phyloP scores from a whole-genome alignment of 2,113 vertebrate genomes.

The Sylvia atricapilla region DNA sequence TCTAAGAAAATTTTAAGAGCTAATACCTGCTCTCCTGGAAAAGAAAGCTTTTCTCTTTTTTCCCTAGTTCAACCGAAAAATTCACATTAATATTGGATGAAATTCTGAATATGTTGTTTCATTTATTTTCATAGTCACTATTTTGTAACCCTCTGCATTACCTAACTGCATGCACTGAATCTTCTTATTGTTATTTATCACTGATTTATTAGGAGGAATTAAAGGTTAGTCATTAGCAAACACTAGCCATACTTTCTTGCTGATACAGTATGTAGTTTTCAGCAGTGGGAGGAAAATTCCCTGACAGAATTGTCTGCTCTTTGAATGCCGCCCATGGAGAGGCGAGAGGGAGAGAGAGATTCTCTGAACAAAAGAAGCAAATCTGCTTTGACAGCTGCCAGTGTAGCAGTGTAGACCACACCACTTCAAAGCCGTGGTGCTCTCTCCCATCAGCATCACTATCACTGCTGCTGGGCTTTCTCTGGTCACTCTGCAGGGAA shows the following conservation, averaged over 20 bases:
- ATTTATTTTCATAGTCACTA: background rate
- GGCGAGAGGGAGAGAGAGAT: background rate
- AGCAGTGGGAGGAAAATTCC: background rate
- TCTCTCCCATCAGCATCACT: background rate
- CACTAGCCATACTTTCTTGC: background rate
- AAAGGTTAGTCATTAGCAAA: background rate
- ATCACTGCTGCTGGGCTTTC: background rate
- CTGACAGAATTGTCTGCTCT: background rate
- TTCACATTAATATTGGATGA: background rate
- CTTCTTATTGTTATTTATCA: background rate
- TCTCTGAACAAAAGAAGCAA: conserved; percentile 4
- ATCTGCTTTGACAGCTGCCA: background rate
- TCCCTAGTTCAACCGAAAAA: background rate
- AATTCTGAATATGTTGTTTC: background rate
- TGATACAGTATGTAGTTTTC: background rate
- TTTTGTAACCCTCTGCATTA: background rate
- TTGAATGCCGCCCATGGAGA: background rate
- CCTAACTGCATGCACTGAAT: background rate
- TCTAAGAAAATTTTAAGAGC: background rate
- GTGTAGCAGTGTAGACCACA: background rate
- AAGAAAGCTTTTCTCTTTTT: background rate
- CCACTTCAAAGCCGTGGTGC: background rate
- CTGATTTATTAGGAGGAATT: background rate
- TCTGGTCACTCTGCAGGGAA: background rate
- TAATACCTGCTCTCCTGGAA: background rate